These are phyloP conservation scores for Scrobipalpa atriplicella DNA, from an alignment of 2,888 invertebrate species.

Conservation along the genomic window DNA sequence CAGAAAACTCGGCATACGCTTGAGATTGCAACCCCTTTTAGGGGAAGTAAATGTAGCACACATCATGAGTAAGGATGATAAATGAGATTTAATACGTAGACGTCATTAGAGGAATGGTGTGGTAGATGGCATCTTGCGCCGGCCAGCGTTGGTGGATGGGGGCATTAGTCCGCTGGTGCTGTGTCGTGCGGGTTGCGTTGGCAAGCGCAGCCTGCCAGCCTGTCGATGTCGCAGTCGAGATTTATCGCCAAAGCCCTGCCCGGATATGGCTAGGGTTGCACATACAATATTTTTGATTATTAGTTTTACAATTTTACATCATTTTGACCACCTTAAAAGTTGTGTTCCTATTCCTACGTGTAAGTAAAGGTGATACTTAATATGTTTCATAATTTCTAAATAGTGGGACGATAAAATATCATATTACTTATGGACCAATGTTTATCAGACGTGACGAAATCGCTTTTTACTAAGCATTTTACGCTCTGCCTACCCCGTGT, in stretches of 20 bases:
- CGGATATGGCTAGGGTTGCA: constrained; percentile 32
- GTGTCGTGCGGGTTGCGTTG: constrained; percentile 55
- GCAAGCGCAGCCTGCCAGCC: constrained; percentile 49
- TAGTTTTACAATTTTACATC: too few species aligned
- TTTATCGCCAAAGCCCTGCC: constrained; percentile 60
- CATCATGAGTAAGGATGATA: constrained; percentile 20
- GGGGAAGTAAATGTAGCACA: constrained; percentile 8
- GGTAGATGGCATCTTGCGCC: neutral
- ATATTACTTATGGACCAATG: too few species aligned
- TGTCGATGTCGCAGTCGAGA: constrained; percentile 61
- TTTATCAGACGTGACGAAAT: too few species aligned
- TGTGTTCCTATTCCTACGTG: too few species aligned
- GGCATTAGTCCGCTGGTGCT: constrained; percentile 64
- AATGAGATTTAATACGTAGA: constrained; percentile 34
- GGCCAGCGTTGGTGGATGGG: constrained; percentile 44
- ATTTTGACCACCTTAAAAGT: too few species aligned
- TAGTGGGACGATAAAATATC: too few species aligned
- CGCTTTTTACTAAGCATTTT: too few species aligned
- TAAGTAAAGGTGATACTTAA: too few species aligned
- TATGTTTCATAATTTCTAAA: too few species aligned
- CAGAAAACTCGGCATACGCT: neutral
- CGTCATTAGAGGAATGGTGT: constrained; percentile 30
- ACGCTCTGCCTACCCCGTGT: too few species aligned
- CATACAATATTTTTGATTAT: neutral
- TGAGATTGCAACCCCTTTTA: constrained; percentile 1